Conservation (phyloP, 64 coral and sea anemone genomes). For the Montipora capricornis region DNA sequence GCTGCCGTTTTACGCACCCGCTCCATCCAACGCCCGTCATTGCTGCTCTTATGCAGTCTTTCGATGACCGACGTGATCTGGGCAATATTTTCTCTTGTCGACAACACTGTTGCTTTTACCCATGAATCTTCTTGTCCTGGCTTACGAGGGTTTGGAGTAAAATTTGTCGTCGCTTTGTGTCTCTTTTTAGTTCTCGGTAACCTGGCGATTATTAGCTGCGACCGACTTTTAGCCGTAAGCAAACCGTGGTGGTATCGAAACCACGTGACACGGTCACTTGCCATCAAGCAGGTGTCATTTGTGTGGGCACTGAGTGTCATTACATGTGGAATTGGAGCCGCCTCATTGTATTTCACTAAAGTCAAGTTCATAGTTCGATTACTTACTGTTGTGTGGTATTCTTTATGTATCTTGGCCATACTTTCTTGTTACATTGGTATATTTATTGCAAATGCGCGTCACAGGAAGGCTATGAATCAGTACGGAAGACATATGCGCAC, state of each 20-base stretch:
- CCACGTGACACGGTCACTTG: background rate
- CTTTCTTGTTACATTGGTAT: constrained; percentile 1
- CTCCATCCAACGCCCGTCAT: background rate
- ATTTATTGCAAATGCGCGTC: background rate
- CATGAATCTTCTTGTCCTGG: background rate
- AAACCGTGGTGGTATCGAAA: constrained; percentile 22
- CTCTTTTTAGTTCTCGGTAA: background rate
- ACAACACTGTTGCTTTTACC: background rate
- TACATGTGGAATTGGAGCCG: background rate
- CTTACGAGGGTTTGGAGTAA: background rate
- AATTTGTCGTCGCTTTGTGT: background rate
- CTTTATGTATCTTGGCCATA: background rate
- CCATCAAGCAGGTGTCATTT: background rate
- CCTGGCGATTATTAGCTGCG: background rate
- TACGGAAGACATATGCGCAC: background rate
- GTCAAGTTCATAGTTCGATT: background rate
- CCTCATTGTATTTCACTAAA: background rate
- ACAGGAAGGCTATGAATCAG: background rate
- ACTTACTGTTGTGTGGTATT: background rate
- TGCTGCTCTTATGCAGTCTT: background rate
- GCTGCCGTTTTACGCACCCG: background rate
- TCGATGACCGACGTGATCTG: constrained; percentile 23
- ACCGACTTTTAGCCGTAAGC: background rate
- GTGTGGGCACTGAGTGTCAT: background rate
- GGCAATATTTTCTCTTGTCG: background rate